Evolutionary conservation across 2,113 vertebrate genomes (phyloP).

Genomic region (Fukomys damarensis): DNA sequence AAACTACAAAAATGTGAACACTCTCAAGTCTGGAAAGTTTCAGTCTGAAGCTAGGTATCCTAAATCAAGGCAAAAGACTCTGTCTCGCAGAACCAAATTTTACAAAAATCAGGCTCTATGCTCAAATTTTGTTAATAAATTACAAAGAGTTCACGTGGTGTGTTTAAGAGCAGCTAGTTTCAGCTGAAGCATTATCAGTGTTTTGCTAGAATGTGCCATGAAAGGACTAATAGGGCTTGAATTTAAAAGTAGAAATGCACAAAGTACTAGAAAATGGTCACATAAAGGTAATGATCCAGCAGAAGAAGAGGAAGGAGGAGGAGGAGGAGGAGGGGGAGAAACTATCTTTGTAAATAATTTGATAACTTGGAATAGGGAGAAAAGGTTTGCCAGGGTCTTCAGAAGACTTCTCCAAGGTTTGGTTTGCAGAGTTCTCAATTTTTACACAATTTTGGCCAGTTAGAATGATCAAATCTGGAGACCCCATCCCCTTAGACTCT

Average conservation of each 20-base stretch:
- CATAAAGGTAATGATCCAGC: not conserved
- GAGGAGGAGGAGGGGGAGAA: constrained; percentile 29
- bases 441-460: not conserved
- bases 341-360: constrained; percentile 11
- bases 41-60: constrained; percentile 83
- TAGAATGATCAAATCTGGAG: not conserved
- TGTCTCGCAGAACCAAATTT: constrained; percentile 55
- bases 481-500: not conserved
- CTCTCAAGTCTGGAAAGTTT: constrained; percentile 87
- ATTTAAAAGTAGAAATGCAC: constrained; percentile 33
- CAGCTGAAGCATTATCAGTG: not conserved
- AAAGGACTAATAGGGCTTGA: constrained; percentile 23
- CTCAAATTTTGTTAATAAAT: constrained; percentile 84
- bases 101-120: constrained; percentile 77
- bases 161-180: constrained; percentile 51
- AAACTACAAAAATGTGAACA: constrained; percentile 91
- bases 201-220: constrained; percentile 32
- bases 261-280: constrained; percentile 12
- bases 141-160: constrained; percentile 78
- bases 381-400: not conserved
- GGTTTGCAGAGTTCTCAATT: not conserved
- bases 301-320: too few species aligned
- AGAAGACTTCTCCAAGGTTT: constrained; percentile 29
- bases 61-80: constrained; percentile 81
- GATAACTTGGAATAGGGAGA: not conserved